Evolutionary conservation across 2,797 vertebrate genomes (phyloP), one percentile per base, ranked within the genome.

Genomic region (Takifugu rubripes): DNA sequence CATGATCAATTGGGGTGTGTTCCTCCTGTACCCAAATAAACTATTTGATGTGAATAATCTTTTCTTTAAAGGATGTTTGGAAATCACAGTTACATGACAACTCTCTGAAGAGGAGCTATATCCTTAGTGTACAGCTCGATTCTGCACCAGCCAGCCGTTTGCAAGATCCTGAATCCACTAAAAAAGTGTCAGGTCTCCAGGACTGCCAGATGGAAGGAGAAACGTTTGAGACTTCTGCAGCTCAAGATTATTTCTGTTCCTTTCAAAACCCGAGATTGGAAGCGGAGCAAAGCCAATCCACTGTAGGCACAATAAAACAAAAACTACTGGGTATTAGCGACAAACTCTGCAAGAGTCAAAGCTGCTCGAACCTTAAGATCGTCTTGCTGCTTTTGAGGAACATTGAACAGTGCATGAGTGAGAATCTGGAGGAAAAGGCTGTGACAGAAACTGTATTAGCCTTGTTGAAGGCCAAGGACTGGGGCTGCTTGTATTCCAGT

Each of bases 231-330:
- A 61, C 66, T 47, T 82, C 66, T 45, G 81, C 90, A 51, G 77
- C 59, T 47, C 91, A 94, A 70, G 92, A 93, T 4, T 84, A 91
- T 76, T 93, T 92, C 67, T 92, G 90, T 65, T 69, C 74, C 33
- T 68, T 64, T n/a, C 14, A 68, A 5, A 61, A 68, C 14, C 50
- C 64, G 27, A 61, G 40, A 2, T 43, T 59, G 42, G 58, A 69
- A 56, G 56, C 42, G 2, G 59, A 77, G 36, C 54, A 59, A 27
- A 54, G 25, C 40, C 68, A 51, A 25, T 40, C 27, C 0, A 2
- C 42, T 52, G 6, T 70, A 16, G 59, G 64, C 2, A 47, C 52
- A 29, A 54, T 90, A 24, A 78, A 56, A 46, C 57, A 82, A 25
- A 90, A 77, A 68, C 45, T 92, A 43, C 72, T 70, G 15, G 50